Evolutionary conservation across 2,797 vertebrate species (phyloP), one percentile per base, ranked within the genome.

Genomic region (Enteromius anoplus): DNA sequence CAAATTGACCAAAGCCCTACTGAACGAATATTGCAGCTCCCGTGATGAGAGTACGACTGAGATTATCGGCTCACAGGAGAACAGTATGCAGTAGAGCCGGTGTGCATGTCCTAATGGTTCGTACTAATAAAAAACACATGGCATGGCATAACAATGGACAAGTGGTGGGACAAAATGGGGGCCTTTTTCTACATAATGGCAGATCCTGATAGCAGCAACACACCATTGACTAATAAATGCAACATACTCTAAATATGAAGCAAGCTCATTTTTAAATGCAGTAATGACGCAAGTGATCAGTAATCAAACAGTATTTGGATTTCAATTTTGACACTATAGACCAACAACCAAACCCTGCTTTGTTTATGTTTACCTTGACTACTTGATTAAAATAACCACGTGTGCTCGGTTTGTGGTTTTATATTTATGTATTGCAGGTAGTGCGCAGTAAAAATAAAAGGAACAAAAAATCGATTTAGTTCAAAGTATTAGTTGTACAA

Each of bases 41-140:
- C 60, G 4, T 17, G 45, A 66, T 32, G 53, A 71, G 11, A 49
- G 34, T 66, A 5, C 29, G 37, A 10, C 51, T 19, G n/a, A 45
- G 34, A 69, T 80, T 55, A 58, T 29, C 21, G 1, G 1, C 14
- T 42, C 65, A 15, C 23, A 58, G 29, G 21, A 51, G 19, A 34
- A 21, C 47, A 42, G 34, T 62, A 23, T 64, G 55, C 32, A 81
- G 23, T 49, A 49, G 26, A 81, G 12, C 29, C 14, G 55, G 40
- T 64, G 69, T 58, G 47, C 86, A 88, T 92, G 91, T 86, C 93
- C 92, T 2, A 91, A 93, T 84, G 87, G 82, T 70, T 76, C 87
- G 90, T 91, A 93, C 75, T 82, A 85, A 86, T 82, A 81, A 84
- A 80, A 86, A 70, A 78, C 84, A 82, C 84, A 86, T 86, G 87